A percentile compares a stretch with the other conserved stretches of the same genome.
Evolutionary conservation across 2,113 vertebrate species (phyloP).

Genomic region (Calcarius ornatus): DNA sequence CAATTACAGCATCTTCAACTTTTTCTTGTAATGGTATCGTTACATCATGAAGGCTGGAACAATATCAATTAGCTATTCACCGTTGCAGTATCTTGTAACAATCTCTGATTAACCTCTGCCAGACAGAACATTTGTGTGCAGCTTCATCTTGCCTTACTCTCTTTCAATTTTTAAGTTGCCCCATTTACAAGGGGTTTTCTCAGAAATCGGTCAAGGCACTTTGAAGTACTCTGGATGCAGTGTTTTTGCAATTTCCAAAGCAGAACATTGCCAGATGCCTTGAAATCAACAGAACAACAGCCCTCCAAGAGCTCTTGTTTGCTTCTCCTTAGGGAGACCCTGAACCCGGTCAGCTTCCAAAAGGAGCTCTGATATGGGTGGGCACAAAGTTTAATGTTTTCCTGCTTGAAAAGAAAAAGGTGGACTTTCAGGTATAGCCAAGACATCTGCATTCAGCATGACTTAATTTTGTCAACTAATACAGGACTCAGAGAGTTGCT

Average conservation of each 20-base stretch:
- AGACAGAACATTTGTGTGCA: background rate
- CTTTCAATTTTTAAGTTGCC: background rate
- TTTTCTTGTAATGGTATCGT: background rate
- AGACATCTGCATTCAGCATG: conserved; percentile 17
- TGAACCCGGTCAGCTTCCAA: background rate
- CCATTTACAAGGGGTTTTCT: background rate
- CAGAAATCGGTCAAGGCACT: background rate
- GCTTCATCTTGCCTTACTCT: background rate
- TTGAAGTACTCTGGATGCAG: background rate
- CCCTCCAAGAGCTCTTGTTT: background rate
- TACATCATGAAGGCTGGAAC: background rate
- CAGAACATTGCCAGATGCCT: conserved; percentile 3
- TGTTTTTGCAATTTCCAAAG: background rate
- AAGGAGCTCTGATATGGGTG: background rate
- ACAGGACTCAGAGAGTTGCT: background rate
- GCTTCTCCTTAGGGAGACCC: background rate
- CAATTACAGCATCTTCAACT: background rate
- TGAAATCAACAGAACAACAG: background rate
- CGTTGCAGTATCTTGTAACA: background rate
- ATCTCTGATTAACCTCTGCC: background rate
- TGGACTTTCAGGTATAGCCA: background rate
- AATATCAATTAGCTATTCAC: background rate
- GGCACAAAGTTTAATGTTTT: conserved; percentile 3
- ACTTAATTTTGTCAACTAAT: background rate
- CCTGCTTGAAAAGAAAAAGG: background rate